phyloP scores from a whole-genome alignment of 2,113 vertebrate species.

The Leuciscus idus region DNA sequence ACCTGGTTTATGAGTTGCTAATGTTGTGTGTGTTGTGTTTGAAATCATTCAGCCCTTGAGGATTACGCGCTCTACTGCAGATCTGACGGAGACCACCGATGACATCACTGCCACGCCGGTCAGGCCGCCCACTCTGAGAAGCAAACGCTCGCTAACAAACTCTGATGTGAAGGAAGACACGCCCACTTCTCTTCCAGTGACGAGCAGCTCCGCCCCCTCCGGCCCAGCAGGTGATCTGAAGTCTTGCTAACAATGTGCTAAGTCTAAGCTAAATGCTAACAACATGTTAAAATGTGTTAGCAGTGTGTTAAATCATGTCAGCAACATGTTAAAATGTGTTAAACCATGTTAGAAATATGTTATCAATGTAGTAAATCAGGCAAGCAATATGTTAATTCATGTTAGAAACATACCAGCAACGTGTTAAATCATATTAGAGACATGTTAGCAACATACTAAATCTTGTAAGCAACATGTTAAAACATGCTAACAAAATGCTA shows the following conservation, averaged over 20 bases:
- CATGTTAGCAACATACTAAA: too few relatives aligned
- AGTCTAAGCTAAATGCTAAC: too few relatives aligned
- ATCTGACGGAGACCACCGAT: background rate
- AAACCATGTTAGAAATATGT: too few relatives aligned
- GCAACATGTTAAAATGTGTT: too few relatives aligned
- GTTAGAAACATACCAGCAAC: too few relatives aligned
- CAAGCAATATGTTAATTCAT: too few relatives aligned
- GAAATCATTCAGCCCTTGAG: background rate
- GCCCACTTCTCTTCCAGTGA: background rate
- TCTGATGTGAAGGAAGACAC: conserved; percentile 27
- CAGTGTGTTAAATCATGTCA: too few relatives aligned
- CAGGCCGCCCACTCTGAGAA: background rate
- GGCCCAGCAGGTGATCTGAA: conserved; percentile 21
- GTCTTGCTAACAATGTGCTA: background rate
- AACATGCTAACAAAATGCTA: too few relatives aligned
- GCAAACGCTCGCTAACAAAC: background rate
- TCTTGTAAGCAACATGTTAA: too few relatives aligned
- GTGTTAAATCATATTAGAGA: too few relatives aligned
- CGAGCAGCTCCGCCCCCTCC: background rate
- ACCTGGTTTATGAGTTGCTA: background rate
- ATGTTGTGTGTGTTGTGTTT: background rate
- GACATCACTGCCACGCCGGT: background rate
- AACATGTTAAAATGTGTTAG: too few relatives aligned
- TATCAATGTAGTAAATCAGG: too few relatives aligned
- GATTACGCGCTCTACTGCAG: background rate